Conservation (phyloP, 2,888 invertebrate species). For the Drosophila recens region DNA sequence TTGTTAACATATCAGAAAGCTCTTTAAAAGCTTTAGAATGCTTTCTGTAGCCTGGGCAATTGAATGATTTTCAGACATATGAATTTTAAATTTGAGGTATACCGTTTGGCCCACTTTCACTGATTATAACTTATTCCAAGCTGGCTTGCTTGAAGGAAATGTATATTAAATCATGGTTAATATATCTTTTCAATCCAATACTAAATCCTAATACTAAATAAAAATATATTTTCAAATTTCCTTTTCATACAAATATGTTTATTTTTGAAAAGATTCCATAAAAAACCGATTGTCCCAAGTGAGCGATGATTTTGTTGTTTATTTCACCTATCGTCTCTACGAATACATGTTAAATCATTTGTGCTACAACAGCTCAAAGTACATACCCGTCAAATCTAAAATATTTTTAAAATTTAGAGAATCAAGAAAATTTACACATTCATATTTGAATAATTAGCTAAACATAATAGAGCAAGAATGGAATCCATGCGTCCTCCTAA, state of each 20-base stretch:
- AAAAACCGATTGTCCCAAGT: slow-evolving; percentile 22
- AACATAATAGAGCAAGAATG: slow-evolving; percentile 33
- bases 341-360: slow-evolving; percentile 35
- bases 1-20: too few relatives aligned
- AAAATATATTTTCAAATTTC: not conserved
- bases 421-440: slow-evolving; percentile 3
- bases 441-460: not conserved
- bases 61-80: too few relatives aligned
- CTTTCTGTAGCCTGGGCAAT: too few relatives aligned
- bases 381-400: slow-evolving; percentile 32
- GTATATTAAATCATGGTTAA: too few relatives aligned
- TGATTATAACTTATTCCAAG: too few relatives aligned
- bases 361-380: slow-evolving; percentile 41
- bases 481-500: slow-evolving; percentile 44
- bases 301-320: slow-evolving; percentile 36
- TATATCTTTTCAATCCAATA: too few relatives aligned
- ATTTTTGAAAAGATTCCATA: not conserved
- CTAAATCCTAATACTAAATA: too few relatives aligned
- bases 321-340: not conserved
- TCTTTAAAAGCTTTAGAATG: too few relatives aligned
- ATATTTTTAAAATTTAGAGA: slow-evolving; percentile 25
- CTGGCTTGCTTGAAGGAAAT: too few relatives aligned
- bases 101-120: too few relatives aligned
- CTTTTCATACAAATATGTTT: not conserved
- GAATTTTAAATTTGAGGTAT: too few relatives aligned